A percentile compares a stretch with the other conserved stretches of the same genome.
These are phyloP conservation scores for Anas flavirostris DNA, from an alignment of 2,797 vertebrate species.

Conservation along the genomic window DNA sequence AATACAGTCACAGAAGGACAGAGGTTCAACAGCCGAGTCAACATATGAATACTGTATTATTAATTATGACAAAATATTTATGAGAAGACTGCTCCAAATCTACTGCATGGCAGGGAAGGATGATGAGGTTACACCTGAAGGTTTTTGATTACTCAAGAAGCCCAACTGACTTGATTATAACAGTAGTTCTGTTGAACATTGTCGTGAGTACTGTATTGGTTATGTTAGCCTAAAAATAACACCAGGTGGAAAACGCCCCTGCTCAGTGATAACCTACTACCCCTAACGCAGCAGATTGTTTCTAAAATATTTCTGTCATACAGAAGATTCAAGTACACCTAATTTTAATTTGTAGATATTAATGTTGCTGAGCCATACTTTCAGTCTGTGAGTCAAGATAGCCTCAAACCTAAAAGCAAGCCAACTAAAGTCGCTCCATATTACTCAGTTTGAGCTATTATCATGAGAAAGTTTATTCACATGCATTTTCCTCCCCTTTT, in stretches of 20 bases:
- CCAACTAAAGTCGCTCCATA: neutral
- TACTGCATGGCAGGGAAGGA: fast-evolving
- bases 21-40: neutral
- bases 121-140: neutral
- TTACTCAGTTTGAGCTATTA: neutral
- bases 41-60: neutral
- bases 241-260: neutral
- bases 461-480: neutral
- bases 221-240: neutral
- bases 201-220: neutral
- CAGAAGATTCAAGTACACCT: neutral
- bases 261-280: neutral
- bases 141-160: neutral
- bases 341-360: neutral
- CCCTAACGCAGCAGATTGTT: neutral
- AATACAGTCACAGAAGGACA: neutral
- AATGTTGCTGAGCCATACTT: neutral
- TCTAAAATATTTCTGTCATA: neutral
- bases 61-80: neutral
- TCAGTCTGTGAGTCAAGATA: neutral
- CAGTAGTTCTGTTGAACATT: neutral
- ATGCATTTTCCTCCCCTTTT: neutral
- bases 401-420: neutral
- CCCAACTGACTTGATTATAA: neutral
- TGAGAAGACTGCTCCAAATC: fast-evolving